These are phyloP conservation scores for Prorops nasuta DNA, from an alignment of 1,140 invertebrate species.

Conservation along the genomic window DNA sequence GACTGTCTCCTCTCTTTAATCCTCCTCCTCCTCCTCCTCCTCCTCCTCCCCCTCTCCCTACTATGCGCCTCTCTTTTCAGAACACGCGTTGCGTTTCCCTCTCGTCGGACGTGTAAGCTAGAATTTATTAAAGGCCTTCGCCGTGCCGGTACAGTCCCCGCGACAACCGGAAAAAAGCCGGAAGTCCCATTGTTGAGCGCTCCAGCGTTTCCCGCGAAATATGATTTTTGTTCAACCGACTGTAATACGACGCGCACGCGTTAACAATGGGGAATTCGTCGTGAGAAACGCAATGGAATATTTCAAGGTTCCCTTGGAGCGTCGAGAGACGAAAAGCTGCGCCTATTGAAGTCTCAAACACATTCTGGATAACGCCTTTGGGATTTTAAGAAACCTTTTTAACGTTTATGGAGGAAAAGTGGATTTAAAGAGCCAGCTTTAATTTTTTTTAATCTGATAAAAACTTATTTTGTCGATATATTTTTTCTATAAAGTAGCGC, in stretches of 20 bases:
- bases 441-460: too few species aligned
- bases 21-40: too few species aligned
- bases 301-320: constrained; percentile 9
- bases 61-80: constrained; percentile 1
- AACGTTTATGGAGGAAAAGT: too few species aligned
- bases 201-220: constrained; percentile 25
- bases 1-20: neutral
- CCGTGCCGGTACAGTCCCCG: constrained; percentile 1
- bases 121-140: constrained; percentile 23
- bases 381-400: too few species aligned
- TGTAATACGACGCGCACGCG: constrained; percentile 7
- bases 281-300: constrained; percentile 6
- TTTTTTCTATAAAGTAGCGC: too few species aligned
- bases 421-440: too few species aligned
- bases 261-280: constrained; percentile 14
- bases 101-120: neutral
- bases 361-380: too few species aligned
- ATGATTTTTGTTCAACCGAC: constrained; percentile 27
- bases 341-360: constrained; percentile 1
- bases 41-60: neutral
- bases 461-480: too few species aligned
- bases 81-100: too few species aligned
- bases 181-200: constrained; percentile 23
- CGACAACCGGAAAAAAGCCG: constrained; percentile 22
- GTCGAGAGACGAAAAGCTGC: constrained; percentile 5